Evolutionary conservation across 2,113 vertebrate species (phyloP), one percentile per base, ranked within the genome.

Genomic region (Chauna torquata): DNA sequence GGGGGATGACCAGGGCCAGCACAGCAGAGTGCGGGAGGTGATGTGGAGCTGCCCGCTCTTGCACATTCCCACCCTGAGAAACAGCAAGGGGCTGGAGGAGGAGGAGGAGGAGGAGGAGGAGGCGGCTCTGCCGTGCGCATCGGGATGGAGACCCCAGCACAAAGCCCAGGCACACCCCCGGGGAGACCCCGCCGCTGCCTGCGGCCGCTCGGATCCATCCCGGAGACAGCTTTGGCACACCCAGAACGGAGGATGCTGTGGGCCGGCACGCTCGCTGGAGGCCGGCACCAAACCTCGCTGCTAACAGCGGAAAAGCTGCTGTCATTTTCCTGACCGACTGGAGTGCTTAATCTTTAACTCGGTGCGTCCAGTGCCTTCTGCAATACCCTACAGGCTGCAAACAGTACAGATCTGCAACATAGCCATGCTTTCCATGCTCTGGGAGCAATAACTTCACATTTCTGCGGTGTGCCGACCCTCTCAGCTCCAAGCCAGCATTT

Each of bases 191-290:
- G 0, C 16, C 2, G 0, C 20, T 49, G 68, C 72, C 64, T 24
- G 64, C 1, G 0, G 44, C 55, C 0, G 0, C 82, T 38, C 0
- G 0, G 28, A 42, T 89, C 78, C 42, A 54, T 16, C 44, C 47
- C 36, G 44, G 42, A 61, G 27, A 4, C 9, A 49, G 11, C 49
- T 70, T 59, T 22, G 8, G 49, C 32, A 24, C 36, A 30, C 34
- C 40, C 30, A 5, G 34, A 77, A 69, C 3, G 8, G 78, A 42
- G 8, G 7, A 7, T 30, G 74, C 69, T 87, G 70, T 13, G 9
- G 50, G 28, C 54, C 54, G 3, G 27, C 54, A 17, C 16, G 52
- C 52, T 54, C 27, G 8, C 52, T 54, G 52, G 52, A 54, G 52
- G 52, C 52, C 44, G 28, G 38, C 40, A 12, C 44, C 72, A 57